phyloP scores from a whole-genome alignment of 2,888 invertebrate species.

The Drosophila affinis region DNA sequence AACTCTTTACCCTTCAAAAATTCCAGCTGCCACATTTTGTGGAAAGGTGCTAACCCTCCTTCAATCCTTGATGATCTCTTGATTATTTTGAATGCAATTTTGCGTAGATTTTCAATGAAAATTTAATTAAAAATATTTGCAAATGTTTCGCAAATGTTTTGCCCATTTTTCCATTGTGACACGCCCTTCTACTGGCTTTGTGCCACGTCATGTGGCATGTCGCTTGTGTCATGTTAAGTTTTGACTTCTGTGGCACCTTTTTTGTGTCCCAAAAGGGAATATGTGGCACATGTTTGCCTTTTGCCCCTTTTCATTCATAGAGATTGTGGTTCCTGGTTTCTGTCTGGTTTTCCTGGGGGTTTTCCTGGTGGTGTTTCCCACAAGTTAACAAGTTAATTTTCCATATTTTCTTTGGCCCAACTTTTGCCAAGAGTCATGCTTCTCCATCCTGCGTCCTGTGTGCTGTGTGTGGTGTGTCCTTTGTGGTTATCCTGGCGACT shows the following conservation, averaged over 20 bases:
- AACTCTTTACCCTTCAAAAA: conserved; percentile 27
- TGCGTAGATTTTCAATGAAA: conserved; percentile 65
- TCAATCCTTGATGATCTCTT: conserved; percentile 13
- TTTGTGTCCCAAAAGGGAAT: conserved; percentile 71
- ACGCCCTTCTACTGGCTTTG: background rate
- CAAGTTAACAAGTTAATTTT: conserved; percentile 78
- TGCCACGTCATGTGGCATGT: background rate
- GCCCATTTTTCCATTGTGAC: conserved; percentile 28
- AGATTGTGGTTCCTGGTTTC: too few species aligned
- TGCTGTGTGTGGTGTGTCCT: conserved; percentile 31
- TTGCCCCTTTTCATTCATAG: too few species aligned
- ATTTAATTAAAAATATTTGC: conserved; percentile 66
- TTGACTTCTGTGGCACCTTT: conserved; percentile 65
- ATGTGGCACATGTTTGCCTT: conserved; percentile 54
- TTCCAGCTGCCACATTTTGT: conserved; percentile 29
- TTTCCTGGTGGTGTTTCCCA: background rate
- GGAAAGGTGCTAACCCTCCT: conserved; percentile 46
- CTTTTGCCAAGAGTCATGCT: conserved; percentile 44
- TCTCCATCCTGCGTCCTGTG: conserved; percentile 52
- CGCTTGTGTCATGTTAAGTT: conserved; percentile 40
- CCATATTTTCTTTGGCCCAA: conserved; percentile 76
- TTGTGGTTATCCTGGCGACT: conserved; percentile 25
- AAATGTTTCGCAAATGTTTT: conserved; percentile 63
- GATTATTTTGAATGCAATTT: conserved; percentile 54
- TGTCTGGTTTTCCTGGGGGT: too few species aligned